phyloP scores from a whole-genome alignment of 2,113 vertebrate genomes.

The Pardalotus punctatus region DNA sequence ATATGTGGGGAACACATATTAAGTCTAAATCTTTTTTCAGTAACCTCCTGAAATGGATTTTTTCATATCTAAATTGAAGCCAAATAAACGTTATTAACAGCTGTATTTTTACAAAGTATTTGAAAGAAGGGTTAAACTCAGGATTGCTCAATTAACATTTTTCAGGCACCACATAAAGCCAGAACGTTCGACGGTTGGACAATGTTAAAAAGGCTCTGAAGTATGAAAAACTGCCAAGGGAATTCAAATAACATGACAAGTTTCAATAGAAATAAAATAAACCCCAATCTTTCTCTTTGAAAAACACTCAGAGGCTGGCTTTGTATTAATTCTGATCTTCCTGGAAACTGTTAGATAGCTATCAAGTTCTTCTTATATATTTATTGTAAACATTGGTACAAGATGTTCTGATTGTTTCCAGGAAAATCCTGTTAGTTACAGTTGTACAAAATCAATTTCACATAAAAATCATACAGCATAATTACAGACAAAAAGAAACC shows the following conservation, averaged over 20 bases:
- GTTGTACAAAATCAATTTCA: constrained; percentile 60
- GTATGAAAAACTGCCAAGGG: not conserved
- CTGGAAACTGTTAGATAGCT: constrained; percentile 48
- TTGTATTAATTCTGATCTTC: not conserved
- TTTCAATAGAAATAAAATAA: constrained; percentile 13
- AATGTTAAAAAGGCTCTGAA: not conserved
- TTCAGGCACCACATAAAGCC: not conserved
- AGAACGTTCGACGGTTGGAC: not conserved
- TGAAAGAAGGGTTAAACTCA: constrained; percentile 1
- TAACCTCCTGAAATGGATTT: constrained; percentile 42
- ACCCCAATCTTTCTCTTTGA: not conserved
- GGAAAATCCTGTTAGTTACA: constrained; percentile 66
- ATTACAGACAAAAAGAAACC: constrained; percentile 8
- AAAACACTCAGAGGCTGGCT: not conserved
- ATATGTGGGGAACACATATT: constrained; percentile 56
- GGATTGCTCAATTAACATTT: constrained; percentile 40
- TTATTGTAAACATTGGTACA: constrained; percentile 66
- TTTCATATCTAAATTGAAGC: constrained; percentile 62
- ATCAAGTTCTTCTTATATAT: constrained; percentile 52
- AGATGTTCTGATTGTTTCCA: constrained; percentile 64
- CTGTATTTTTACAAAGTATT: constrained; percentile 38
- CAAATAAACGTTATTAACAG: constrained; percentile 64
- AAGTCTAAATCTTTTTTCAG: constrained; percentile 47
- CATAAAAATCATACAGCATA: constrained; percentile 42
- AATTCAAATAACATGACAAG: not conserved